These are phyloP conservation scores for Pipra filicauda DNA, from an alignment of 2,113 vertebrate species.

Conservation along the genomic window DNA sequence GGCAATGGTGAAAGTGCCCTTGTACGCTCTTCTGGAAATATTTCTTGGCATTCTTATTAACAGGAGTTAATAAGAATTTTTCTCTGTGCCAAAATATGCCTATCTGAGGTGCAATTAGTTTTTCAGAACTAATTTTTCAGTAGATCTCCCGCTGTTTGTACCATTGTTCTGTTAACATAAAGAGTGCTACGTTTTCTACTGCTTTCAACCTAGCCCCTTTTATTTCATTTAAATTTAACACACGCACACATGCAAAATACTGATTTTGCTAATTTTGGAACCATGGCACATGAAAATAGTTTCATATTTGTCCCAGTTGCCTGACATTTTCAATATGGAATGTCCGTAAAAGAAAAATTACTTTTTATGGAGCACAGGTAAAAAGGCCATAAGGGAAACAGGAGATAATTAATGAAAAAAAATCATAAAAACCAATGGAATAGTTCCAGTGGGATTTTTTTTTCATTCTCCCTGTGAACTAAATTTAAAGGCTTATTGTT, in stretches of 20 bases:
- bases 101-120: not conserved
- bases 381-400: not conserved
- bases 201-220: not conserved
- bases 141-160: not conserved
- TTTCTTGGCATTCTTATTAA: not conserved
- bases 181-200: not conserved
- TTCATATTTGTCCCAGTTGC: not conserved
- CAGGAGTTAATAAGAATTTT: not conserved
- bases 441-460: not conserved
- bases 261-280: not conserved
- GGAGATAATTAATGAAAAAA: not conserved
- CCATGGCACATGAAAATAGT: not conserved
- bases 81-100: not conserved
- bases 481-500: not conserved
- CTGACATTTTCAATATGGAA: not conserved
- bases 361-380: not conserved
- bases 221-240: not conserved
- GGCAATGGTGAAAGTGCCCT: not conserved
- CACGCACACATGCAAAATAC: not conserved
- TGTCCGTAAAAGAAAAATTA: not conserved
- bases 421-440: not conserved
- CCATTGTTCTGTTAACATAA: not conserved
- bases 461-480: not conserved
- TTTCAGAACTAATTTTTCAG: not conserved
- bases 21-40: not conserved